Evolutionary conservation across 1,140 invertebrate genomes (phyloP), one percentile per base, ranked within the genome.

Genomic region (Temnothorax nylanderi): DNA sequence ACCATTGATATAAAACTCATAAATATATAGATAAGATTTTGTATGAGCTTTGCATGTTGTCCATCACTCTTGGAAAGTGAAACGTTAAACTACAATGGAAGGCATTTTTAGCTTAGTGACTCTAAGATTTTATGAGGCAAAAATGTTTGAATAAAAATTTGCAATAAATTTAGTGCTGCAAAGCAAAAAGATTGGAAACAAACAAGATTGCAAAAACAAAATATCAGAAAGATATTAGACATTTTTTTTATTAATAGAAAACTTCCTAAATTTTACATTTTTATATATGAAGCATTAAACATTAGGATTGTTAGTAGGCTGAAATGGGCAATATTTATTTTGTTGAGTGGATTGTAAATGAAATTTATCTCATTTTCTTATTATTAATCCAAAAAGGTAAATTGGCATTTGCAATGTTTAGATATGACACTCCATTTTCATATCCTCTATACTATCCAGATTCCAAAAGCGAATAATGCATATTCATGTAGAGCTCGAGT

Each of bases 401-500:
- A 41, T 26, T 75, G 7, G 0, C 16, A 51, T 72, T 51, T 72
- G 34, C 11, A 7, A 26, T 8, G 34, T 64, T 77, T 64, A 32
- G 41, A 4, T 13, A n/a, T 13, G 10, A 44, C 16, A 0, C 11
- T 32, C 5, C 3, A 3, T 77, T 26, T 26, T 47, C 21, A 77
- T 64, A 5, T n/a, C 32, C 21, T 80, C 16, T 54, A 56, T 32
- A 54, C 16, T 69, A 51, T 21, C 11, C 18, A 65, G 11, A 65
- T 44, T 71, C 18, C 13, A 71, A 56, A 81, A 21, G 77, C 34
- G 3, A 80, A 54, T 56, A 71, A 71, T 81, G 47, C 47, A 80
- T 60, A 56, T 82, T 72, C 80, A 82, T 26, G 37, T 3, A 18
- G 26, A 26, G 11, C 26, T 72, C n/a, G 41, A 60, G 69, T 34